Conservation (phyloP, 2,888 invertebrate species). For the Papilio demoleus region DNA sequence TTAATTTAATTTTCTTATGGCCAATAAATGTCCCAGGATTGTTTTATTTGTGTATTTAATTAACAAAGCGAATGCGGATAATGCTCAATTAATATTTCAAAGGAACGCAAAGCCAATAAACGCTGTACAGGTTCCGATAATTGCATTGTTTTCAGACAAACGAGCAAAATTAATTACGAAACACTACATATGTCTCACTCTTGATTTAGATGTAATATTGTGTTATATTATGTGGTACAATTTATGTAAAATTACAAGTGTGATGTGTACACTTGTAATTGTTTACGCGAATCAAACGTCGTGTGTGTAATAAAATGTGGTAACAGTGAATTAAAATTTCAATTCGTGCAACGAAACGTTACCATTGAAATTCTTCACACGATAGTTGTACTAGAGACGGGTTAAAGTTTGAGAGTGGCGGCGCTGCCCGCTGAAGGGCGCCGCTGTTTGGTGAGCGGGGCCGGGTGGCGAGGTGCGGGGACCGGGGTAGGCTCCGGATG, state of each 20-base stretch:
- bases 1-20: neutral
- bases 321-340: neutral
- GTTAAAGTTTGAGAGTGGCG: neutral
- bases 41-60: slow-evolving; percentile 1
- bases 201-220: no score
- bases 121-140: neutral
- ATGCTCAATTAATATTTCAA: slow-evolving; percentile 9
- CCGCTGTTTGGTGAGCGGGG: no score
- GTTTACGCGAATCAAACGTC: no score
- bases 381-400: neutral
- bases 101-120: slow-evolving; percentile 17
- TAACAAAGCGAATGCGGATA: neutral
- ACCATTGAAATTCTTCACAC: slow-evolving; percentile 5
- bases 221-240: neutral
- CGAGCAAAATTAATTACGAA: neutral
- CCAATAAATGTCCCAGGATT: neutral
- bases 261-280: no score
- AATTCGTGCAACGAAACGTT: neutral
- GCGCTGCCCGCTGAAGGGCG: neutral
- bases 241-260: neutral
- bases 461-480: neutral
- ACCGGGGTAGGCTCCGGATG: neutral
- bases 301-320: no score
- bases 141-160: slow-evolving; percentile 9
- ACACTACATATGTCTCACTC: neutral